Base-by-base conservation (phyloP, 2,113 vertebrate genomes). In the Abramis brama region DNA sequence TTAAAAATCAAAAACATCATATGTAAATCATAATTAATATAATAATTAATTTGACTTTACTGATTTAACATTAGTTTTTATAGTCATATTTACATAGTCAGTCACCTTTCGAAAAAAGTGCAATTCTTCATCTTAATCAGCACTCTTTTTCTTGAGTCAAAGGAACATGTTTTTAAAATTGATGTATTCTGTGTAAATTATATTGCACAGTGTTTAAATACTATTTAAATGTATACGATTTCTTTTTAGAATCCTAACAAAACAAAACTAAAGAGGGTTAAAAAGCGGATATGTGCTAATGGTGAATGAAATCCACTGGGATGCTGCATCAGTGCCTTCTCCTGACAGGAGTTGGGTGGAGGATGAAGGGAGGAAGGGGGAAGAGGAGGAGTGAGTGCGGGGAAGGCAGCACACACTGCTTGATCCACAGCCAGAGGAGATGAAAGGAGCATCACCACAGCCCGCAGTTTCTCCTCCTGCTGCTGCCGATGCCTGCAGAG, bases 371-470 rank as follows among this genome's bases (percentile, higher is more conserved):
- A 59, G 39, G 47, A 57, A 85, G 66, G 59, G 79, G 80, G 85
- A 70, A 73, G 82, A 57, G 45, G 81, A 57, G 83, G 83, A 50
- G 68, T 73, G 60, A 70, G 43, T 30, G 78, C 43, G 36, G 78
- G 84, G 82, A 30, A 30, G 52, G 78, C 78, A 70, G 82, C 74
- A 84, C 84, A 80, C 84, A 19, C 66, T 30, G 81, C 86, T 91
- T 90, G 85, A 90, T 91, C 88, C 87, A 82, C 79, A 88, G 86
- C 90, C 89, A 91, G 90, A 88, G 60, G 80, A 91, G 82, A 91
- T 90, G 88, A 90, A 90, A 90, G 86, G 70, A 83, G 70, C 47
- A 23, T 64, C 70, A 84, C 79, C 71, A 84, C 76, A 71, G 76
- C 75, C 85, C 66, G 66, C 76, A 73, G 86, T 52, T 36, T 62